Conservation (phyloP, 2,797 vertebrate genomes). For the Scolopax bukidnonensis region DNA sequence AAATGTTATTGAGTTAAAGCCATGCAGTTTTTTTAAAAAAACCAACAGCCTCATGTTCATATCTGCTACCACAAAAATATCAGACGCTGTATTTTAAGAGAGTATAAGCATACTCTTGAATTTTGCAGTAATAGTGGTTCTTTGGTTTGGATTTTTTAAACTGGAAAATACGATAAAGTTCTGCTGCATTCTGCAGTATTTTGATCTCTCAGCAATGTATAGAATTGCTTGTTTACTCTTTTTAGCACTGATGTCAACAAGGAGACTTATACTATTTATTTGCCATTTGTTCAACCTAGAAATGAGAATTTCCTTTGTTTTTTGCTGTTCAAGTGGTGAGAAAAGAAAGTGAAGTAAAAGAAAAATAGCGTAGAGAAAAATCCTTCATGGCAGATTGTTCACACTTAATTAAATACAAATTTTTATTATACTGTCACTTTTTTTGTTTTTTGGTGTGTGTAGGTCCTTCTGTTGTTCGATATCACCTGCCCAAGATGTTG, state of each 20-base stretch:
- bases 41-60: neutral
- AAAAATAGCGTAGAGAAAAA: neutral
- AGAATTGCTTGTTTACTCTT: neutral
- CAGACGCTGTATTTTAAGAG: neutral
- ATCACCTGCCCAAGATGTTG: constrained; percentile 98
- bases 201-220: neutral
- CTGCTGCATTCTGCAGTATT: neutral
- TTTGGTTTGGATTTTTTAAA: neutral
- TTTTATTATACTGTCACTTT: neutral
- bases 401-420: neutral
- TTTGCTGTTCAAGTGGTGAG: neutral
- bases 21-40: neutral
- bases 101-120: neutral
- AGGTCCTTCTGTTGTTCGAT: constrained; percentile 96
- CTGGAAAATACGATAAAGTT: neutral
- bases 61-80: neutral
- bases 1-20: neutral
- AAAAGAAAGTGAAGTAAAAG: neutral
- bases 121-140: neutral
- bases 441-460: neutral
- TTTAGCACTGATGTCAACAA: neutral
- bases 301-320: neutral
- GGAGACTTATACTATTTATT: neutral
- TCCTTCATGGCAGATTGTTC: neutral
- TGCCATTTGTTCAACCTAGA: neutral